Conservation (phyloP, 2,888 invertebrate species). For the Apamea sordens region DNA sequence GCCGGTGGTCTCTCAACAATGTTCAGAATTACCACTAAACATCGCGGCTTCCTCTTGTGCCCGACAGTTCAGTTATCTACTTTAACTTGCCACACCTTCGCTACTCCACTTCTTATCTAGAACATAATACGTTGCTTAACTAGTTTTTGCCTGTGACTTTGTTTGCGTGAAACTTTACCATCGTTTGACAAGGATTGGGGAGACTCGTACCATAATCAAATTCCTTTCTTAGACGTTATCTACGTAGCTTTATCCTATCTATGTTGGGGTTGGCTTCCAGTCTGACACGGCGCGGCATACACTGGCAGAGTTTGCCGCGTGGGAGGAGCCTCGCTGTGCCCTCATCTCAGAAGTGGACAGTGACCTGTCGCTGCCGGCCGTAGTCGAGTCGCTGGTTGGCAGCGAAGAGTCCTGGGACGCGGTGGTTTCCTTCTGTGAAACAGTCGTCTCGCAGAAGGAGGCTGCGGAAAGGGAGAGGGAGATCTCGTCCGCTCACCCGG, state of each 20-base stretch:
- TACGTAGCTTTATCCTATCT: not conserved
- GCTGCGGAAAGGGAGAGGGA: no score
- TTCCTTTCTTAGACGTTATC: not conserved
- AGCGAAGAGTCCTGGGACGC: no score
- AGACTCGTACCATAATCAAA: not conserved
- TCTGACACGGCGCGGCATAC: no score
- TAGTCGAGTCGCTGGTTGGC: no score
- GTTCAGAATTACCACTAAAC: conserved; percentile 67
- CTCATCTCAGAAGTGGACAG: no score
- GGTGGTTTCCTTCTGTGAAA: no score
- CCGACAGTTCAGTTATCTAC: conserved; percentile 29
- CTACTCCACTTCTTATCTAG: conserved; percentile 20
- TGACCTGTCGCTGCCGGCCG: no score
- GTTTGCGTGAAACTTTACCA: not conserved
- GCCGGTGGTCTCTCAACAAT: conserved; percentile 57
- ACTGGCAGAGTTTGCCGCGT: no score
- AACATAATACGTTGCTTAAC: not conserved
- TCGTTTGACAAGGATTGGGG: not conserved
- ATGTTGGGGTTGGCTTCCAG: not conserved
- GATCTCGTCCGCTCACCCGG: no score
- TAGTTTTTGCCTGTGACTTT: not conserved
- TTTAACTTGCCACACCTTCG: conserved; percentile 21
- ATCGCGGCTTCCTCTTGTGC: conserved; percentile 38
- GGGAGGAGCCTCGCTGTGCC: no score
- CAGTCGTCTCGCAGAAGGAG: no score